phyloP scores from a whole-genome alignment of 2,888 invertebrate genomes.

The Rhingia rostrata region DNA sequence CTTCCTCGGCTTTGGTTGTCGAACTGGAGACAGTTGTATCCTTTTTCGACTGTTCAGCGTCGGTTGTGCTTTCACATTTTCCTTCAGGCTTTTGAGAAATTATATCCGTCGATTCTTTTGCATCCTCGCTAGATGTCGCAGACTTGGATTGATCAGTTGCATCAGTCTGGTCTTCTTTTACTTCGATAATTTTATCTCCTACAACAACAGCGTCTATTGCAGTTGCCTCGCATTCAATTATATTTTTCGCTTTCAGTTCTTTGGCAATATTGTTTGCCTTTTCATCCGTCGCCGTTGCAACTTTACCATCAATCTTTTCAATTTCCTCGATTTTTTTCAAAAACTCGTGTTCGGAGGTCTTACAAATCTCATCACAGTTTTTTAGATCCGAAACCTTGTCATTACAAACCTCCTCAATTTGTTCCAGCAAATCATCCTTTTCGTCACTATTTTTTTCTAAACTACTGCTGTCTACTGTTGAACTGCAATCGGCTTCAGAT shows the following conservation, averaged over 20 bases:
- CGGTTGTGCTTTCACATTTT: background rate
- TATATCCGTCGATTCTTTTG: background rate
- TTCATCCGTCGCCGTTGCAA: background rate
- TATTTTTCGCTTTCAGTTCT: constrained; percentile 41
- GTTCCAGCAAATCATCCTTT: constrained; percentile 70
- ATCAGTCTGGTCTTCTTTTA: constrained; percentile 14
- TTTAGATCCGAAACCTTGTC: constrained; percentile 39
- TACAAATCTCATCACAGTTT: constrained; percentile 59
- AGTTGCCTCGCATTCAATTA: constrained; percentile 43
- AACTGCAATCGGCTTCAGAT: constrained; percentile 59
- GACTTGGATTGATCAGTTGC: background rate
- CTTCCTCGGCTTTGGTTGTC: constrained; percentile 35
- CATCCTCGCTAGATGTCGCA: constrained; percentile 34
- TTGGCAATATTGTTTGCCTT: constrained; percentile 13
- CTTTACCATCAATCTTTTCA: constrained; percentile 25
- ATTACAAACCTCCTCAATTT: constrained; percentile 74
- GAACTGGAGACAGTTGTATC: constrained; percentile 46
- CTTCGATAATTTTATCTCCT: constrained; percentile 44
- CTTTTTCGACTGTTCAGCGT: constrained; percentile 1
- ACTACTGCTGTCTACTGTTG: constrained; percentile 22
- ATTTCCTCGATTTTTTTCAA: constrained; percentile 74
- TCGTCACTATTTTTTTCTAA: constrained; percentile 30
- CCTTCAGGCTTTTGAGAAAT: background rate
- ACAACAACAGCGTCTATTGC: constrained; percentile 52
- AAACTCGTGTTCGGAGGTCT: constrained; percentile 73